Evolutionary conservation across 2,888 invertebrate genomes (phyloP).

Genomic region (Diaperis boleti): DNA sequence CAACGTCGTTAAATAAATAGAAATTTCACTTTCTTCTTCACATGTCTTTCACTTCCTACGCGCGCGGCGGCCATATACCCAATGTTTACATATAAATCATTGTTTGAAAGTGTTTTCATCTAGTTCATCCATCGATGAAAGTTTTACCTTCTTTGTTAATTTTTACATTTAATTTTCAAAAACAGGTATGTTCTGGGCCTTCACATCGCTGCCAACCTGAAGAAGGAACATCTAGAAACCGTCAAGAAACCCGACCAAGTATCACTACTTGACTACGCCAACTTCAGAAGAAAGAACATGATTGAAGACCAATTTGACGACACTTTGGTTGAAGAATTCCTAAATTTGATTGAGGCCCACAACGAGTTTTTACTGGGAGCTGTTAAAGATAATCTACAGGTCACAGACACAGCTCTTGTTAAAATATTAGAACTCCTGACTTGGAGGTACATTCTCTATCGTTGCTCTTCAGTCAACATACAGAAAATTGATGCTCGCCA

Average conservation of each 20-base stretch:
- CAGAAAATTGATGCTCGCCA: conserved; percentile 47
- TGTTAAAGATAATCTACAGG: conserved; percentile 51
- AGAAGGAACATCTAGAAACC: conserved; percentile 37
- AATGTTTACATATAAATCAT: too few species aligned
- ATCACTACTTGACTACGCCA: conserved; percentile 67
- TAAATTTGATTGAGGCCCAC: conserved; percentile 66
- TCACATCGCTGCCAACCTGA: conserved; percentile 13
- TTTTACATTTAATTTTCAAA: too few species aligned
- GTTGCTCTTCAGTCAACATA: conserved; percentile 61
- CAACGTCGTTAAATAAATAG: too few species aligned
- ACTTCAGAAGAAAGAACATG: conserved; percentile 62
- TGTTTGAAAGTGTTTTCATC: too few species aligned
- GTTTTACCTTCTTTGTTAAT: too few species aligned
- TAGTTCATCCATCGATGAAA: too few species aligned
- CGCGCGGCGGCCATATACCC: too few species aligned
- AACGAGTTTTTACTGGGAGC: conserved; percentile 66
- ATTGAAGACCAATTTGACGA: conserved; percentile 68
- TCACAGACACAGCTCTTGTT: conserved; percentile 65
- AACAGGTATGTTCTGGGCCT: conserved; percentile 40
- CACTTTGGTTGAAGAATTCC: conserved; percentile 70
- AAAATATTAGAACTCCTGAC: conserved; percentile 67
- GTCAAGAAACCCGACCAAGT: conserved; percentile 62
- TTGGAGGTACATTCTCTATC: conserved; percentile 66
- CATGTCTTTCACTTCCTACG: too few species aligned
- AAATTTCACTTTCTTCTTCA: too few species aligned